Evolutionary conservation across 2,797 vertebrate genomes (phyloP), one percentile per base, ranked within the genome.

Genomic region (Botia kubotai): DNA sequence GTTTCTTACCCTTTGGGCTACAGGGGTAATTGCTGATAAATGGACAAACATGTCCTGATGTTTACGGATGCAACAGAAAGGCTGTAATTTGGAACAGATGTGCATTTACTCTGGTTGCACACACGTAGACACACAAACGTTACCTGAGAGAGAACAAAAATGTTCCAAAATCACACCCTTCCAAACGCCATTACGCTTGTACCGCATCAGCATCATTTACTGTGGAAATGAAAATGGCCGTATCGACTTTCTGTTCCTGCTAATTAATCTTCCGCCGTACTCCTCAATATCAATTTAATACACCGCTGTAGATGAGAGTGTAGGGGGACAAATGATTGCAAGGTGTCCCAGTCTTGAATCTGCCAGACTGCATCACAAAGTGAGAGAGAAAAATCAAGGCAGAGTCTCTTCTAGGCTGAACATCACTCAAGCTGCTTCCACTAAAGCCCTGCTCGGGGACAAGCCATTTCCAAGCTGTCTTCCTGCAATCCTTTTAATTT

Each of bases 161-260:
- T 4, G 3, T n/a, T 67, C 29, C 16, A 4, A 46, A 29, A 67
- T 76, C 66, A 19, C 60, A 50, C 19, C 5, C 29, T 14, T 46
- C 39, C 29, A 36, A 68, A 66, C 69, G 21, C 65, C 57, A 60
- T 85, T 69, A 67, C 19, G 17, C 4, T 23, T 85, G 66, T 83
- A 83, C 87, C 85, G 76, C 81, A 80, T 80, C 88, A 90, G 84
- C 50, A 82, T 79, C 80, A 82, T 88, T 87, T 78, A 3, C 81
- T 57, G 83, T 46, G 55, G 86, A 89, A 86, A 85, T 89, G 85
- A 91, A 90, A 92, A 87, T 17, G 58, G 82, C 75, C 78, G 55
- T 84, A 86, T 90, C 87, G 86, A 83, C 88, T 92, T 90, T 89
- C 85, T 86, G 67, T 79, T 86, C 62, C 77, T n/a, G 57, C 85